Evolutionary conservation across 1,140 invertebrate species (phyloP), one percentile per base, ranked within the genome.

Genomic region (Drosophila bocki): DNA sequence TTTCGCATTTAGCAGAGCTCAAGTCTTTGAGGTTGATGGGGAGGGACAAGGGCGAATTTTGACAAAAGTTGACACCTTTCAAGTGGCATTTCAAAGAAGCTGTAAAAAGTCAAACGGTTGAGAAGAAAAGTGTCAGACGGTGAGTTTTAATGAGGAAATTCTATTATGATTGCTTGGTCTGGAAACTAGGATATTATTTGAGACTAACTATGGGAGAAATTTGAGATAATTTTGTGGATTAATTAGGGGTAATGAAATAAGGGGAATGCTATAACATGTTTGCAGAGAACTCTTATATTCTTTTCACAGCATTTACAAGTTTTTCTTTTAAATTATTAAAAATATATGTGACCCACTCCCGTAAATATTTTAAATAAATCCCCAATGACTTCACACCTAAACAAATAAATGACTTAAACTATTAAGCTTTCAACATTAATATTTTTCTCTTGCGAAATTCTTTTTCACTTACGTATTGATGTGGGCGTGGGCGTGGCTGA

Each of bases 391-490:
- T 70, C 29, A 17, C 67, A 53, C 12, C 29, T 19, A 4, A 51
- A 17, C 15, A 47, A 11, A 32, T 32, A 47, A 19, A 39, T 39
- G 15, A n/a, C 39, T 37, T 19, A 1, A 29, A 7, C 45, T 39
- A 72, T 72, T 72, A 51, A 9, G 37, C 19, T 41, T 39, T 72
- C 37, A 60, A n/a, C 32, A 87, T 57, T 41, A 35, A 39, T 13
- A 22, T 11, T 35, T 9, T n/a, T 12, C 8, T 15, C 6, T 15
- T 11, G 12, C 4, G 11, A 45, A 56, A 45, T 42, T 54, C 35
- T 42, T 29, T 29, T 29, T n/a, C 13, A 92, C 92, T 93, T 92
- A 93, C 92, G 86, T 84, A 82, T 72, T 35, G 75, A 53, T 47
- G 77, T 85, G 17, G 75, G 63, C 48, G 85, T 90, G 70, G 84